Conservation (phyloP, 2,888 invertebrate genomes). For the Craniophora ligustri region DNA sequence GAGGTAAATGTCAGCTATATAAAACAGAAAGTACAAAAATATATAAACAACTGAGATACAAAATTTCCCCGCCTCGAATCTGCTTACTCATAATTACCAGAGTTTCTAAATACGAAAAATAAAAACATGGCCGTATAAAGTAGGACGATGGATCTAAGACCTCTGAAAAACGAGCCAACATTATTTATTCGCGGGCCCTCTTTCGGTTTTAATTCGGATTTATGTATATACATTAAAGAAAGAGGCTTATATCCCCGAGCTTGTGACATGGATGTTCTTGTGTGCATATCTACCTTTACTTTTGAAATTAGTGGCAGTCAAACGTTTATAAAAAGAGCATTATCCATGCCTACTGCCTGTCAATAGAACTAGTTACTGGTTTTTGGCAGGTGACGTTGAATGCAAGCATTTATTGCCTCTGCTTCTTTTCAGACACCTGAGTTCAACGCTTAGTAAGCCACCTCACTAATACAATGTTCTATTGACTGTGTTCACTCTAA, state of each 20-base stretch:
- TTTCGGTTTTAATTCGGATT: slow-evolving; percentile 86
- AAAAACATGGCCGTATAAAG: slow-evolving; percentile 79
- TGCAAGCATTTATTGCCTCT: background rate
- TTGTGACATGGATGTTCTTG: slow-evolving; percentile 65
- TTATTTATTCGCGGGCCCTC: slow-evolving; percentile 82
- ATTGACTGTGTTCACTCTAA: background rate
- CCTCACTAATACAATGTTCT: background rate
- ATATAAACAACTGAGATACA: slow-evolving; percentile 57
- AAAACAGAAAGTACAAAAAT: slow-evolving; percentile 49
- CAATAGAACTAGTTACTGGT: background rate
- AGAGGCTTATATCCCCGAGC: slow-evolving; percentile 71
- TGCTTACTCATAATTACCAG: slow-evolving; percentile 82
- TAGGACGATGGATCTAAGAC: slow-evolving; percentile 79
- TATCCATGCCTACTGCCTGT: background rate
- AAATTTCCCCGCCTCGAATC: slow-evolving; percentile 64
- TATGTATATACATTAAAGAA: slow-evolving; percentile 84
- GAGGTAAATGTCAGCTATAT: slow-evolving; percentile 23
- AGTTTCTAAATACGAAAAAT: slow-evolving; percentile 79
- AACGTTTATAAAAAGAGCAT: slow-evolving; percentile 6
- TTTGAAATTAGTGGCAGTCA: slow-evolving; percentile 4
- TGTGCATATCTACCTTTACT: slow-evolving; percentile 44
- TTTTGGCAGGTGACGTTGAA: background rate
- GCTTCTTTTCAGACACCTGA: slow-evolving; percentile 13
- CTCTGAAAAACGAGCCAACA: slow-evolving; percentile 82
- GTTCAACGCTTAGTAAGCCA: background rate